Conservation (phyloP, 2,113 vertebrate species). For the Ochotona curzoniae region DNA sequence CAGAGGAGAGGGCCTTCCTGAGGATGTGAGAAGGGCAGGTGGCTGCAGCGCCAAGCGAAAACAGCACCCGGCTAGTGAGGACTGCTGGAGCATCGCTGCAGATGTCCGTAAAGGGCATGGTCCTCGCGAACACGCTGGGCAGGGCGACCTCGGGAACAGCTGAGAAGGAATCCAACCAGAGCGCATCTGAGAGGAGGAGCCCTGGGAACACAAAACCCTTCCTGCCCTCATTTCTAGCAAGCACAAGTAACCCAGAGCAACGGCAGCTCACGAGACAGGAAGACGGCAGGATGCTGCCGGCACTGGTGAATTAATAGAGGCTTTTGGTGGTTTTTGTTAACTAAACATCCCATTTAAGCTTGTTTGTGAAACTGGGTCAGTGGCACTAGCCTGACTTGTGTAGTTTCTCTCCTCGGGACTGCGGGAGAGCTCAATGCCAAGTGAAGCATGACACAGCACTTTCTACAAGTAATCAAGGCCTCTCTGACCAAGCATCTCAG, state of each 20-base stretch:
- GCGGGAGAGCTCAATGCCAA: not conserved
- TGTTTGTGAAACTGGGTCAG: conserved; percentile 53
- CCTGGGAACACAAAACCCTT: not conserved
- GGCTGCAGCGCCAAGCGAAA: not conserved
- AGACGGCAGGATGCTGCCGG: not conserved
- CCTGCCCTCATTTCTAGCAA: not conserved
- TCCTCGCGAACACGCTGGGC: not conserved
- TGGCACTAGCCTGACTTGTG: not conserved
- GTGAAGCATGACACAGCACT: conserved; percentile 42
- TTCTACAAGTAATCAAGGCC: conserved; percentile 51
- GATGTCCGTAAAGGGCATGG: too few relatives aligned
- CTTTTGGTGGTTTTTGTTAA: not conserved
- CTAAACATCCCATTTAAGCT: not conserved
- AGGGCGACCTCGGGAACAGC: not conserved
- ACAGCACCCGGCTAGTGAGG: not conserved
- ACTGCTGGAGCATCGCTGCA: accelerated
- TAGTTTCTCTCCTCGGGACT: not conserved
- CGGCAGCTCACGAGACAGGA: not conserved
- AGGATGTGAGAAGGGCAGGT: not conserved
- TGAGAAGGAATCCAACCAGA: not conserved
- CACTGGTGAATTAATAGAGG: not conserved
- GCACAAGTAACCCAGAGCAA: not conserved
- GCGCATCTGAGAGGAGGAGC: not conserved
- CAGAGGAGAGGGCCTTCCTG: not conserved
- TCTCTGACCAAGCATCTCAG: not conserved